Evolutionary conservation across 1,140 invertebrate species (phyloP), one percentile per base, ranked within the genome.

Genomic region (Aethina tumida): DNA sequence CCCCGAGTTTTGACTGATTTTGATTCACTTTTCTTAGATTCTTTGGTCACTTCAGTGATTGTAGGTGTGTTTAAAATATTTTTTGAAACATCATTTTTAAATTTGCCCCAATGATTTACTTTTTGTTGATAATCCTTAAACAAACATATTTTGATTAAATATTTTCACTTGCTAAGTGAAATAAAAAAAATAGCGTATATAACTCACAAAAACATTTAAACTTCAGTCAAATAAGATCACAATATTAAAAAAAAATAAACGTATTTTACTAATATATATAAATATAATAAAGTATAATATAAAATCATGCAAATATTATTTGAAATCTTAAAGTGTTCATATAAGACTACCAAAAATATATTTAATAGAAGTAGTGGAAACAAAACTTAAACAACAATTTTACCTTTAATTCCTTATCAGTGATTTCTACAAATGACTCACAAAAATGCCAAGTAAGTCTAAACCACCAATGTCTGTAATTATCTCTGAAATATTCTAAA

Each of bases 401-500:
- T 34, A 34, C 32, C 32, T 41, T 33, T 3, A 17, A 10, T 32
- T 53, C 49, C 19, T 53, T 43, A 9, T 42, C 24, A 9, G 41
- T 34, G 12, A 35, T 37, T 40, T 27, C 31, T 16, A 47, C 21
- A 35, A 55, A 53, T 5, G 40, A 34, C 9, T 53, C 48, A 21
- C 45, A 52, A 39, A 43, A 56, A 9, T 35, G 30, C 54, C 54
- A 56, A 14, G 52, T 53, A 6, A 56, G 18, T 33, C 45, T 31
- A 18, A 45, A 35, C 54, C 54, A 56, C 45, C 46, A 56, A 21
- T 43, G 34, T n/a, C 41, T 26, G 35, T 56, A 56, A 29, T 49
- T 49, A 18, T 54, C 42, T 8, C 45, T 16, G n/a, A 49, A 47
- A 18, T 44, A 22, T 6, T 34, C 34, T 14, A 50, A 51, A 46